phyloP scores from a whole-genome alignment of 1,140 invertebrate species.

The Zaprionus gabonicus region DNA sequence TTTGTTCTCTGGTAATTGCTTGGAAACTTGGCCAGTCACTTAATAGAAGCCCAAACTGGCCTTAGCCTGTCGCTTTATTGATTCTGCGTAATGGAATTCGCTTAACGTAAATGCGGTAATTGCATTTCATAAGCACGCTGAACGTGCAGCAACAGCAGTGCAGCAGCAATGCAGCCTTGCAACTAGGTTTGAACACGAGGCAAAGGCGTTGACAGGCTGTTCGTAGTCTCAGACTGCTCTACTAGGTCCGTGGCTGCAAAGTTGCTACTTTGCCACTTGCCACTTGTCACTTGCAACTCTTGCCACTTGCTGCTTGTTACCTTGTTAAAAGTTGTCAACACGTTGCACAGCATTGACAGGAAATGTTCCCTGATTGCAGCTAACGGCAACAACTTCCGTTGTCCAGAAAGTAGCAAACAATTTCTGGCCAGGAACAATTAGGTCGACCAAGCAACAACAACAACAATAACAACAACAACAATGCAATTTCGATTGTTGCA shows the following conservation, averaged over 20 bases:
- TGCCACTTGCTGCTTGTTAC: conserved; percentile 36
- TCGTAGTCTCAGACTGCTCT: background rate
- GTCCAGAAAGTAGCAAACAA: conserved; percentile 7
- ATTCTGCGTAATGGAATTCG: conserved; percentile 57
- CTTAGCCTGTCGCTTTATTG: conserved; percentile 1
- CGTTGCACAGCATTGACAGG: conserved; percentile 38
- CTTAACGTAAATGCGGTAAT: conserved; percentile 55
- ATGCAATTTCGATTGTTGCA: conserved; percentile 26
- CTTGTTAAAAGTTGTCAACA: conserved; percentile 42
- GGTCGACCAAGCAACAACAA: background rate
- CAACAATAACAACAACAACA: conserved; percentile 4
- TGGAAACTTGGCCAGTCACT: conserved; percentile 13
- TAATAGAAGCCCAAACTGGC: conserved; percentile 8
- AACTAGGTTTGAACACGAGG: conserved; percentile 5
- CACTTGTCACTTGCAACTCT: conserved; percentile 25
- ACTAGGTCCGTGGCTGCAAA: background rate
- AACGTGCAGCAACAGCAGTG: too few species aligned
- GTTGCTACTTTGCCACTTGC: conserved; percentile 27
- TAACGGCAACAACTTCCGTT: conserved; percentile 38
- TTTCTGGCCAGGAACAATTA: conserved; percentile 36
- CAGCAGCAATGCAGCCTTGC: background rate
- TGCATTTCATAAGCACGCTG: conserved; percentile 55
- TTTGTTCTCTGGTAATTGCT: conserved; percentile 1
- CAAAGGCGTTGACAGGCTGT: conserved; percentile 45
- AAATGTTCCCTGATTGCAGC: conserved; percentile 55